phyloP scores from a whole-genome alignment of 1,140 invertebrate species.

The Pteromalus puparum region DNA sequence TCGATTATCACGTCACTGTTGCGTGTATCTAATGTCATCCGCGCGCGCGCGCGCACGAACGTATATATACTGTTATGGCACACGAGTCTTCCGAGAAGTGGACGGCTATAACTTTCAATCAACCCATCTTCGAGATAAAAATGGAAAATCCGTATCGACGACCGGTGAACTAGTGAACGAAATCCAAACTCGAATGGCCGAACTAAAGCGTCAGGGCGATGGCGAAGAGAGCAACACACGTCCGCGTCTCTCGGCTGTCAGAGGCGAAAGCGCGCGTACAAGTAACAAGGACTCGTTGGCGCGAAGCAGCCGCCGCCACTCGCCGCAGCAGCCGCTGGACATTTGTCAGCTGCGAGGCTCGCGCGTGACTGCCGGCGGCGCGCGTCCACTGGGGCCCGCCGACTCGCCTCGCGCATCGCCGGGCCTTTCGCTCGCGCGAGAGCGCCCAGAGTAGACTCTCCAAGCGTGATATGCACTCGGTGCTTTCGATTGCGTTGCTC shows the following conservation, averaged over 20 bases:
- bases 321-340: neutral
- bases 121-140: neutral
- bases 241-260: neutral
- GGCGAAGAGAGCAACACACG: neutral
- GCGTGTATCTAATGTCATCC: neutral
- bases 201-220: too few species aligned
- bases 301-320: constrained; percentile 2
- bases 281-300: constrained; percentile 9
- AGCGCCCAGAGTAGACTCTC: neutral
- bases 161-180: too few species aligned
- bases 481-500: neutral
- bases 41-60: too few species aligned
- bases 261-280: neutral
- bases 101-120: neutral
- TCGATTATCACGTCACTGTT: neutral
- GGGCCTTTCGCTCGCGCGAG: constrained; percentile 12
- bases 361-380: constrained; percentile 24
- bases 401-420: neutral
- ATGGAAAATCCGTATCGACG: neutral
- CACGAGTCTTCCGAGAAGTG: neutral
- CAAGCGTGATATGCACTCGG: neutral
- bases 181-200: too few species aligned
- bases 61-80: neutral
- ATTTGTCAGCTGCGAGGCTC: constrained; percentile 24
- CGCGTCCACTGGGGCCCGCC: neutral